phyloP scores from a whole-genome alignment of 1,140 invertebrate species.

The Metopolophium dirhodum region DNA sequence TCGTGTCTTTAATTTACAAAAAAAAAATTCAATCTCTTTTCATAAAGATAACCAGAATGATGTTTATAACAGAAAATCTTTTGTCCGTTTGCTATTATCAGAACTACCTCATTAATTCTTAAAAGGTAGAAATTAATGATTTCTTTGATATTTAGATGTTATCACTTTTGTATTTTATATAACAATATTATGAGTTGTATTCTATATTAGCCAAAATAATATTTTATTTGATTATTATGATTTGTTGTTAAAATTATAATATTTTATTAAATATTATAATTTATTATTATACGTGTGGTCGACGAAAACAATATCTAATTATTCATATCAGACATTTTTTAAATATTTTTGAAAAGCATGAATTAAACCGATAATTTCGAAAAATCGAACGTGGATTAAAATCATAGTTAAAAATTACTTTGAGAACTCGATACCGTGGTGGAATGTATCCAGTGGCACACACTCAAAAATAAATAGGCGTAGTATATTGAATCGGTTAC shows the following conservation, averaged over 20 bases:
- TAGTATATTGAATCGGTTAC: no score
- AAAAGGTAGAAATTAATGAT: background rate
- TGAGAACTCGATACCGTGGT: background rate
- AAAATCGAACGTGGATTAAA: background rate
- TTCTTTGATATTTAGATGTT: background rate
- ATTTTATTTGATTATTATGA: background rate
- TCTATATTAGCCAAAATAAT: background rate
- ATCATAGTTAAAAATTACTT: background rate
- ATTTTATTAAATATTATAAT: no score
- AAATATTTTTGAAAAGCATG: background rate
- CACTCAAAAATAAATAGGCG: no score
- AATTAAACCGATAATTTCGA: background rate
- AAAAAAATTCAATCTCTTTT: background rate
- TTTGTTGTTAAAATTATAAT: background rate
- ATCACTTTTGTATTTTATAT: background rate
- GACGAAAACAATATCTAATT: background rate
- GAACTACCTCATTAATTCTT: background rate
- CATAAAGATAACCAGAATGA: background rate
- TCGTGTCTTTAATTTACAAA: background rate
- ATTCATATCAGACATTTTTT: background rate
- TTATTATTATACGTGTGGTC: background rate
- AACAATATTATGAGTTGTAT: background rate
- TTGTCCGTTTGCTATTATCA: background rate
- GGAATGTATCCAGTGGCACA: background rate
- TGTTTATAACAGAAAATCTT: background rate